phyloP scores from a whole-genome alignment of 2,113 vertebrate genomes.

The Cheirogaleus medius region DNA sequence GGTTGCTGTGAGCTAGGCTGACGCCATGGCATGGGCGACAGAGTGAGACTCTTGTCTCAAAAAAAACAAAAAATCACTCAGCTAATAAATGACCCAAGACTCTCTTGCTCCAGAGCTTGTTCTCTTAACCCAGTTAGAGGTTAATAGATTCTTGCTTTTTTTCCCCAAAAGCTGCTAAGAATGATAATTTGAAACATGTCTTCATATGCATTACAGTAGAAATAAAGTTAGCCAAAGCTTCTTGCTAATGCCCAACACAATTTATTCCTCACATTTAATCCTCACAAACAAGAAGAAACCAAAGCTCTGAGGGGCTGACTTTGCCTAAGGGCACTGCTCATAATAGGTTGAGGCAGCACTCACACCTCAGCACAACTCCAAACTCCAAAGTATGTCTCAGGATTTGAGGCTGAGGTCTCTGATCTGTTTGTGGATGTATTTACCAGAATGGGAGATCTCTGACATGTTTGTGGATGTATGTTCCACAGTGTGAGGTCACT shows the following conservation, averaged over 20 bases:
- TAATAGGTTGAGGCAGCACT: accelerated
- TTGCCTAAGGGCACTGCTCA: background rate
- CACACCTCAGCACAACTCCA: accelerated
- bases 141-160: background rate
- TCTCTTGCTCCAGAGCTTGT: background rate
- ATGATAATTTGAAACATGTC: background rate
- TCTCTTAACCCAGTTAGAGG: background rate
- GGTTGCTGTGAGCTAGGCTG: too few species aligned
- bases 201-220: background rate
- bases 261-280: background rate
- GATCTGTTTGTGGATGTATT: background rate
- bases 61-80: background rate
- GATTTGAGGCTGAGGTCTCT: background rate
- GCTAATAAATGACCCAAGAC: background rate
- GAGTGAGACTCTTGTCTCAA: too few species aligned
- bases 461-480: background rate
- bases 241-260: background rate
- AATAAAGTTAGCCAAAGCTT: background rate
- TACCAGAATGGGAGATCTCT: background rate
- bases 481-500: background rate
- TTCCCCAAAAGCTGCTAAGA: background rate
- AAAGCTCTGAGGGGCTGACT: background rate
- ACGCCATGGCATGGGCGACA: too few species aligned
- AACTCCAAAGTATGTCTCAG: accelerated
- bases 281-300: background rate